Conservation (phyloP, 2,113 vertebrate species). For the Prionailurus viverrinus region DNA sequence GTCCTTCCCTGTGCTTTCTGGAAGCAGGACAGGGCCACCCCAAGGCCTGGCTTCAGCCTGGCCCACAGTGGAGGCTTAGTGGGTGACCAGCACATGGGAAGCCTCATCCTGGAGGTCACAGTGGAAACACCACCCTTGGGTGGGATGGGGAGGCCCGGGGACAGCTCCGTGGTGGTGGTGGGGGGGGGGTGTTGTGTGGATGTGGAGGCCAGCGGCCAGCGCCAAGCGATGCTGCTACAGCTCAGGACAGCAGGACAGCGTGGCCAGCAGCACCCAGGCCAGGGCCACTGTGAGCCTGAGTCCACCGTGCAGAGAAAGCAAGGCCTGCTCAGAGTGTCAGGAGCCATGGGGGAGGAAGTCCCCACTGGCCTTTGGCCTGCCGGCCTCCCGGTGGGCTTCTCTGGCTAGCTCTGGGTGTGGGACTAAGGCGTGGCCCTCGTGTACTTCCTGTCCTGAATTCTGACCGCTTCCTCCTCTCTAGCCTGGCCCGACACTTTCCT, state of each 20-base stretch:
- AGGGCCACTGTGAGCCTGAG: neutral
- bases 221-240: too few relatives aligned
- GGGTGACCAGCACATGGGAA: neutral
- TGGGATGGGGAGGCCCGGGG: neutral
- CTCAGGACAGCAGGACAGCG: neutral
- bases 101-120: neutral
- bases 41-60: neutral
- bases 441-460: neutral
- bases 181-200: neutral
- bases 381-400: neutral
- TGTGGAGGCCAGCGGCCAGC: neutral
- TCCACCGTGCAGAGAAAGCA: neutral
- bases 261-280: neutral
- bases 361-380: neutral
- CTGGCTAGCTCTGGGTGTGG: neutral
- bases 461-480: neutral
- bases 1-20: neutral
- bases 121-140: neutral
- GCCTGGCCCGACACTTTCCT: neutral
- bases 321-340: too few relatives aligned
- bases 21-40: neutral
- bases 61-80: neutral
- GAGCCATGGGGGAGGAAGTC: neutral
- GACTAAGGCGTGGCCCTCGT: fast-evolving
- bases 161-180: neutral